Base-by-base conservation (phyloP, 2,797 vertebrate species). In the Carduelis carduelis region DNA sequence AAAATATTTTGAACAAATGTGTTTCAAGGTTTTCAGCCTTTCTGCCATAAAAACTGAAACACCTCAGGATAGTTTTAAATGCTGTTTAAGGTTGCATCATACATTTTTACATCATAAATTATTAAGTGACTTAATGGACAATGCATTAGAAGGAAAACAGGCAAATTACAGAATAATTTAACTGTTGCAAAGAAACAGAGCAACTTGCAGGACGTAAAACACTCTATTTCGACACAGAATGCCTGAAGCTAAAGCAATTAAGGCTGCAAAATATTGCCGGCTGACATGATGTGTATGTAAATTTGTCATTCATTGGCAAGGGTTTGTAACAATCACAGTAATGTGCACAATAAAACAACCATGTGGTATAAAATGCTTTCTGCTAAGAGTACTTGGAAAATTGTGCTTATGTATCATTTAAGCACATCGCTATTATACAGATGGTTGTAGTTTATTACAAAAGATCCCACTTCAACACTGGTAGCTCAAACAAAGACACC, bases 211-310 rank as follows among this genome's bases (percentile, higher is more conserved):
- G 97, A 98, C 97, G 94, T 98, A 98, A 98, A 98, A 98, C 97
- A 98, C 97, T 98, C 96, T 97, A 97, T 98, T 98, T 98, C 98
- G 96, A 98, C 97, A 97, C 94, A 97, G 96, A 98, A 97, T 96
- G 98, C 98, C 98, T 97, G 97, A 97, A 98, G 98, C 98, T 97
- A 98, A 98, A 98, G 98, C 98, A 98, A 98, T 98, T 98, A 98
- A 98, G 98, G 97, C 97, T 97, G 97, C 95, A 98, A 98, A 98
- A 98, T 98, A 98, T 98, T 98, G 97, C 98, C 96, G 96, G 97
- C 98, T 98, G 98, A 98, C 98, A 98, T 98, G 96, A 98, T 95
- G 98, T 97, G 97, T 98, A 98, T 98, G 98, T 98, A 98, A 98
- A 98, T 98, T 98, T 98, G 98, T 98, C 98, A 98, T 97, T 98